phyloP scores from a whole-genome alignment of 2,888 invertebrate genomes.

The Drosophila tripunctata region DNA sequence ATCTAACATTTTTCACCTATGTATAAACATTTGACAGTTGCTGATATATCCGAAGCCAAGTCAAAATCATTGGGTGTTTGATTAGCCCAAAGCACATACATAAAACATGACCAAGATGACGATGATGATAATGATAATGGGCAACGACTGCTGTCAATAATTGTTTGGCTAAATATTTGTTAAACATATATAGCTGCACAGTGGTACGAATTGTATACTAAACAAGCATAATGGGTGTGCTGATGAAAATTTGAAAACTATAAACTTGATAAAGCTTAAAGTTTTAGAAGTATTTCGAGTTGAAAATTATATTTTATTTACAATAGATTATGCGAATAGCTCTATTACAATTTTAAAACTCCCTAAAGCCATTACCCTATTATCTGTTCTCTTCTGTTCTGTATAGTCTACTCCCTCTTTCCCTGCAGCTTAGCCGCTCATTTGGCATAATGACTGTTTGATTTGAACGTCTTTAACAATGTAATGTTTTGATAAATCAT shows the following conservation, averaged over 20 bases:
- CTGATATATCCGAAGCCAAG: constrained; percentile 28
- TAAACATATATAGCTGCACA: constrained; percentile 31
- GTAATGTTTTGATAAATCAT: not conserved
- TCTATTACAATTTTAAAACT: too few species aligned
- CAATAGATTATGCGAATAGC: too few species aligned
- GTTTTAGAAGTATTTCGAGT: too few species aligned
- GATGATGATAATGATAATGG: constrained; percentile 37
- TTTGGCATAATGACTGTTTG: not conserved
- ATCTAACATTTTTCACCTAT: constrained; percentile 56
- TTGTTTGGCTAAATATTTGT: constrained; percentile 23
- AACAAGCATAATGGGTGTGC: not conserved
- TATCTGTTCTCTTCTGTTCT: not conserved
- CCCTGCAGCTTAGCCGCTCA: too few species aligned
- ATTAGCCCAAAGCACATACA: constrained; percentile 65
- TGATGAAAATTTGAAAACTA: too few species aligned
- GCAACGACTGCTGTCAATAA: constrained; percentile 32
- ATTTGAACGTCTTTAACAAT: not conserved
- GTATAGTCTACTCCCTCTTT: not conserved
- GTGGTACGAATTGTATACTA: constrained; percentile 23
- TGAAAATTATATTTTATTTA: too few species aligned
- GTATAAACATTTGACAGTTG: constrained; percentile 23
- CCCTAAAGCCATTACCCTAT: too few species aligned
- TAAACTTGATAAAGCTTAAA: too few species aligned
- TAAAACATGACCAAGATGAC: constrained; percentile 63
- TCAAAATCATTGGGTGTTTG: constrained; percentile 54